Conservation (phyloP, 2,888 invertebrate species). For the Polietes domitor region DNA sequence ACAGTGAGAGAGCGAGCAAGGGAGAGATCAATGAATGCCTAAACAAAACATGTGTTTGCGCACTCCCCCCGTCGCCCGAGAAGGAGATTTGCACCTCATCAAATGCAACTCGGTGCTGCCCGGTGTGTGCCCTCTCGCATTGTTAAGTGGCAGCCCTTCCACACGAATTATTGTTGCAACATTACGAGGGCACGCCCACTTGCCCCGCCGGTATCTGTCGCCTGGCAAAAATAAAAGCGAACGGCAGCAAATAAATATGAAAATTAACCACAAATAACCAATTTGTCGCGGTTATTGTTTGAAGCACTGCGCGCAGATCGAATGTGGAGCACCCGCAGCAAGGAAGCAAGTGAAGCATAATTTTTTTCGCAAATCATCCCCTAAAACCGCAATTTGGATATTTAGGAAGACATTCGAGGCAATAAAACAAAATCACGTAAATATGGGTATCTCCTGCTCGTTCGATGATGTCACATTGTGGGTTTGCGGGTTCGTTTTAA, state of each 20-base stretch:
- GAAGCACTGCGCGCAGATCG: background rate
- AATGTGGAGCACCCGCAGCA: background rate
- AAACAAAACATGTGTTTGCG: slow-evolving; percentile 58
- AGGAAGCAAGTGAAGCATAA: background rate
- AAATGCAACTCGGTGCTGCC: slow-evolving; percentile 16
- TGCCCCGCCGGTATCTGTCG: slow-evolving; percentile 10
- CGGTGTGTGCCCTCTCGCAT: background rate
- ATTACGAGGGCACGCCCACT: slow-evolving; percentile 56
- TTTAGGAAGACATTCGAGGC: slow-evolving; percentile 15
- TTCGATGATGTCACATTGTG: slow-evolving; percentile 8
- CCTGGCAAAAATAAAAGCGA: slow-evolving; percentile 23
- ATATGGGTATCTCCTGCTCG: slow-evolving; percentile 7
- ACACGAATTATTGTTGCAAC: slow-evolving; percentile 46
- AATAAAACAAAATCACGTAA: slow-evolving; percentile 43
- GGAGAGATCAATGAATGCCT: background rate
- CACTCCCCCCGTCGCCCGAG: slow-evolving; percentile 33
- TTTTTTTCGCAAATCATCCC: slow-evolving; percentile 62
- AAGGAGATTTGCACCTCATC: slow-evolving; percentile 59
- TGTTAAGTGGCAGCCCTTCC: background rate
- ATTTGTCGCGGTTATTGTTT: slow-evolving; percentile 58
- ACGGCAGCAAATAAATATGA: slow-evolving; percentile 36
- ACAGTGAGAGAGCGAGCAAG: background rate
- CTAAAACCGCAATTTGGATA: slow-evolving; percentile 19
- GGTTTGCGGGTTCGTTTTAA: background rate
- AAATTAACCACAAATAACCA: slow-evolving; percentile 60